A percentile compares a stretch with the other conserved stretches of the same genome.
phyloP scores from a whole-genome alignment of 2,113 vertebrate species.

The Solea solea region DNA sequence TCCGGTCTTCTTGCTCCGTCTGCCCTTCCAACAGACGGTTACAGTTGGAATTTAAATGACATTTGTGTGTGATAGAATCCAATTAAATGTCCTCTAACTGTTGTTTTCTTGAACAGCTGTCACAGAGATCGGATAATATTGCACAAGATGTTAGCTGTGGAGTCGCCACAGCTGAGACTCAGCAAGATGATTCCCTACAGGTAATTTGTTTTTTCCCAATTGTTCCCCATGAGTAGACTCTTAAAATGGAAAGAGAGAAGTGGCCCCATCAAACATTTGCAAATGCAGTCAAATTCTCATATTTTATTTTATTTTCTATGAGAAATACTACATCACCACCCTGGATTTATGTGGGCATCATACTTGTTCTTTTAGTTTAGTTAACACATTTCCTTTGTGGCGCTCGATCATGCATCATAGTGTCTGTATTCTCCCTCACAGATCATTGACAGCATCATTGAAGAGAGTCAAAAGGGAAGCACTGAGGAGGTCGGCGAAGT shows the following conservation, averaged over 20 bases:
- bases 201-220: conserved; percentile 45
- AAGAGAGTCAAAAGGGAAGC: conserved; percentile 91
- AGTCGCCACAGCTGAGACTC: conserved; percentile 55
- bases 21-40: conserved; percentile 2
- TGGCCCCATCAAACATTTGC: background rate
- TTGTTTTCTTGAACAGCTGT: conserved; percentile 33
- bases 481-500: conserved; percentile 79
- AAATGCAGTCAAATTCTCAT: background rate
- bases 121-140: conserved; percentile 43
- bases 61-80: background rate
- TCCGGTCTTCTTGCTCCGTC: background rate
- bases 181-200: conserved; percentile 79
- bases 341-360: background rate
- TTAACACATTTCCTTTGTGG: background rate
- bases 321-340: background rate
- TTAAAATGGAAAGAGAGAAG: background rate
- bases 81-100: background rate
- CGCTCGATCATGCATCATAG: background rate
- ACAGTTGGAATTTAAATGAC: conserved; percentile 14
- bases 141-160: conserved; percentile 51
- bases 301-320: background rate
- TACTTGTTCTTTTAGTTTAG: background rate
- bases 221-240: background rate
- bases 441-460: conserved; percentile 98
- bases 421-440: conserved; percentile 62